Evolutionary conservation across 2,888 invertebrate species (phyloP), one percentile per base, ranked within the genome.

Genomic region (Hesperia comma): DNA sequence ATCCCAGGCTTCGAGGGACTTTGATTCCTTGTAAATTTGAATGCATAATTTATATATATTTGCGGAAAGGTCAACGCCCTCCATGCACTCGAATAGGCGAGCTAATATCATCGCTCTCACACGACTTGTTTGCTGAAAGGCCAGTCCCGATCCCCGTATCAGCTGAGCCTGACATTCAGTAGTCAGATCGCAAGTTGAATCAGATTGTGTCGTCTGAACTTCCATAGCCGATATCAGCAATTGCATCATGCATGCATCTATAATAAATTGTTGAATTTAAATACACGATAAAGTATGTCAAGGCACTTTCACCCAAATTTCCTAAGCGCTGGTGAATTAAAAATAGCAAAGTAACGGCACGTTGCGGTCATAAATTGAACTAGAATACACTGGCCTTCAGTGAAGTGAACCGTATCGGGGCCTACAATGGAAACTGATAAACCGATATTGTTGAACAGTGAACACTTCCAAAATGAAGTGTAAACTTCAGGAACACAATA

Each of bases 231-330:
- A 87, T 81, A 92, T 85, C 56, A 92, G 76, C 61, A 92, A 71
- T 75, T 92, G 91, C 92, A 92, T 92, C 37, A 84, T 92, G 70
- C 92, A 92, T 14, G 91, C 92, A 76, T 92, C 92, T 92, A 79
- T 51, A 83, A 82, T 49, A 57, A 51, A 53, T 53, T 56, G 19
- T 58, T 63, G n/a, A 61, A 56, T 58, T 49, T 56, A 61, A 61
- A 67, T 56, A 37, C 61, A 37, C 19, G 71, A 67, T 69, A 67
- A 77, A 73, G 60, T 77, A 67, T 77, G 76, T 74, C 77, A 74
- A 70, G 70, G 66, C 70, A 67, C 74, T 80, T 79, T 81, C 77
- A 78, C 76, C 61, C 57, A 69, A 55, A 69, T 68, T 67, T 69
- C 70, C 71, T 74, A 67, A 70, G 73, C 71, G 72, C 69, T 63